These are phyloP conservation scores for Latrodectus geometricus DNA, from an alignment of 1,140 invertebrate species.

Conservation along the genomic window DNA sequence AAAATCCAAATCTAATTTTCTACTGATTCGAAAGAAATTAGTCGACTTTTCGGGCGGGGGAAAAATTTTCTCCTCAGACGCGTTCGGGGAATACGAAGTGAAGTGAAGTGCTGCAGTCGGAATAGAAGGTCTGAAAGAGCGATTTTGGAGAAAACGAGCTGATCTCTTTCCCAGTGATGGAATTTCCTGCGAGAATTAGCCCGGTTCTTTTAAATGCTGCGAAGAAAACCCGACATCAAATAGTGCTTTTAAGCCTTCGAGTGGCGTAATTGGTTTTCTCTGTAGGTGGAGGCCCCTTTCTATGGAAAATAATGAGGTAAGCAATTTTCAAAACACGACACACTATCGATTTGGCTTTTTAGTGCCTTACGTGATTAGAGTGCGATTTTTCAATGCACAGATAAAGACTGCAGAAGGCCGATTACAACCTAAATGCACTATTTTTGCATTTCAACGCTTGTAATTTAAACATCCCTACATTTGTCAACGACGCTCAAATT, in stretches of 20 bases:
- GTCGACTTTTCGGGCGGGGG: not conserved
- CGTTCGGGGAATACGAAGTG: constrained; percentile 28
- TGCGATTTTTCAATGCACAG: too few species aligned
- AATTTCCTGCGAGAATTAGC: constrained; percentile 26
- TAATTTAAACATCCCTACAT: too few species aligned
- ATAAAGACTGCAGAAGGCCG: too few species aligned
- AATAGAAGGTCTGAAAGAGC: not conserved
- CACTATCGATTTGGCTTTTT: too few species aligned
- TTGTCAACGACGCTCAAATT: too few species aligned
- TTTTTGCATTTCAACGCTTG: too few species aligned
- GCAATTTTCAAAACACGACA: too few species aligned
- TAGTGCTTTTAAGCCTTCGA: not conserved
- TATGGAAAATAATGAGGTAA: too few species aligned
- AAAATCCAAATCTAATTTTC: constrained; percentile 58
- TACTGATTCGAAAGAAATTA: constrained; percentile 58
- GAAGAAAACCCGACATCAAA: constrained; percentile 2
- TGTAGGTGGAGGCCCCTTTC: not conserved
- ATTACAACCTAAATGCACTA: too few species aligned
- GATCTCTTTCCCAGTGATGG: not conserved
- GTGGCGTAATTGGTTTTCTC: constrained; percentile 41
- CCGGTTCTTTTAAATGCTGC: constrained; percentile 3
- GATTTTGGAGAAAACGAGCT: not conserved
- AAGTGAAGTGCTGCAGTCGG: not conserved
- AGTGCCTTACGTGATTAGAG: too few species aligned
- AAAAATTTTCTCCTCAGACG: constrained; percentile 18